phyloP scores from a whole-genome alignment of 2,888 invertebrate species.

The Ctena decussata region DNA sequence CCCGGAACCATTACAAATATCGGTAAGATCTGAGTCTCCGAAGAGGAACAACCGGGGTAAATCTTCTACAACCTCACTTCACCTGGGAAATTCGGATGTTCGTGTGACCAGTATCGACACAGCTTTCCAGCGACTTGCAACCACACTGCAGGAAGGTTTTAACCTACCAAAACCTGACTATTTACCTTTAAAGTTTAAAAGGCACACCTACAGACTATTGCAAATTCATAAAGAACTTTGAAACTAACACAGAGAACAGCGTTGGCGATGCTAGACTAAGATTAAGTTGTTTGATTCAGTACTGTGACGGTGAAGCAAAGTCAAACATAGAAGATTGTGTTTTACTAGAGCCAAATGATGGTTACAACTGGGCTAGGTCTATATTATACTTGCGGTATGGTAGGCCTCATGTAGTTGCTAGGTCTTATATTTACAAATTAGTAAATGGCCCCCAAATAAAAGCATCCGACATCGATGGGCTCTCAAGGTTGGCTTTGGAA shows the following conservation, averaged over 20 bases:
- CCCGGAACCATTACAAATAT: neutral
- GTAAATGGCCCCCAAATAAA: slow-evolving; percentile 9
- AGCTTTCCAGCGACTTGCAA: slow-evolving; percentile 10
- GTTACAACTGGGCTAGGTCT: slow-evolving; percentile 21
- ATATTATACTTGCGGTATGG: slow-evolving; percentile 33
- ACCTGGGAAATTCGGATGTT: neutral
- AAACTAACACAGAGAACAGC: slow-evolving; percentile 10
- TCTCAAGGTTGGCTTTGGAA: slow-evolving; percentile 26
- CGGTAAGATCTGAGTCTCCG: neutral
- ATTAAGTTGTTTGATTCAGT: slow-evolving; percentile 26
- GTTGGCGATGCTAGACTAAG: slow-evolving; percentile 11
- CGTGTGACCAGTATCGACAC: slow-evolving; percentile 2
- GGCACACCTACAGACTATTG: slow-evolving; percentile 31
- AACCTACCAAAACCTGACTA: slow-evolving; percentile 35
- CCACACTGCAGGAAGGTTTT: slow-evolving; percentile 23
- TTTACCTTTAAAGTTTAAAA: slow-evolving; percentile 11
- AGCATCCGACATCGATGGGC: slow-evolving; percentile 2
- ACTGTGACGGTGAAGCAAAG: slow-evolving; percentile 15
- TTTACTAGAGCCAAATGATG: slow-evolving; percentile 15
- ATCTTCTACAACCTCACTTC: neutral
- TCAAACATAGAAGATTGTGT: slow-evolving; percentile 32
- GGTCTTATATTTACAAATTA: slow-evolving; percentile 27
- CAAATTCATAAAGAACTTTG: slow-evolving; percentile 13
- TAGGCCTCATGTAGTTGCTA: slow-evolving; percentile 32
- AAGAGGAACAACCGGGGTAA: neutral